Percentiles rank a stretch among this genome's conserved stretches.
These are phyloP conservation scores for Pentalonia nigronervosa DNA, from an alignment of 1,140 invertebrate genomes.

Conservation along the genomic window DNA sequence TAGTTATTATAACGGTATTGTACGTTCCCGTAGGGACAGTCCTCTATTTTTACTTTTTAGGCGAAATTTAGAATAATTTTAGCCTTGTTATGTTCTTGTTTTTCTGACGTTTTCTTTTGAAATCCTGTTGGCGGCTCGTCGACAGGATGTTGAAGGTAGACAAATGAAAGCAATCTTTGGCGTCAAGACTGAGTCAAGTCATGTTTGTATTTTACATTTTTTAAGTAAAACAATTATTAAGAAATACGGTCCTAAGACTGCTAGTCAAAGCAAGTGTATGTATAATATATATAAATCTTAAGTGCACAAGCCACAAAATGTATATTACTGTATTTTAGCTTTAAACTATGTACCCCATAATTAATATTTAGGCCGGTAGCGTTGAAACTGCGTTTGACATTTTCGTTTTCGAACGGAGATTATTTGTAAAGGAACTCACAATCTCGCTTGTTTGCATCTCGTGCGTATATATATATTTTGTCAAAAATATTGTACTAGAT, in stretches of 20 bases:
- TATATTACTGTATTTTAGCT: conserved; percentile 49
- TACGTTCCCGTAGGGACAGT: conserved; percentile 20
- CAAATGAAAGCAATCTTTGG: conserved; percentile 18
- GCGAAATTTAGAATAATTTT: conserved; percentile 37
- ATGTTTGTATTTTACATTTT: conserved; percentile 47
- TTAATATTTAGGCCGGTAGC: conserved; percentile 18
- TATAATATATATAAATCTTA: conserved; percentile 26
- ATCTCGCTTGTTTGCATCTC: conserved; percentile 49
- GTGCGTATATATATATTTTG: conserved; percentile 28
- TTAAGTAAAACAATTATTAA: conserved; percentile 36
- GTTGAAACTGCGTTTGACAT: conserved; percentile 3
- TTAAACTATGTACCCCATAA: conserved; percentile 5
- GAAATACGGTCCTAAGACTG: conserved; percentile 41
- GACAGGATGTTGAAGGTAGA: not conserved
- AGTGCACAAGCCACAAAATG: conserved; percentile 46
- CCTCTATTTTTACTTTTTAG: conserved; percentile 34
- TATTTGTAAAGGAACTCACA: conserved; percentile 54
- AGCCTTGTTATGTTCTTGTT: conserved; percentile 41
- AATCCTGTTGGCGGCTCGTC: not conserved
- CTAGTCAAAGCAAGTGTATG: conserved; percentile 49
- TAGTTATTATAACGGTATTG: conserved; percentile 41
- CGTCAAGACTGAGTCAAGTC: conserved; percentile 44
- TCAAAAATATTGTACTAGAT: conserved; percentile 27
- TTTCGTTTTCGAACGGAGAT: conserved; percentile 17
- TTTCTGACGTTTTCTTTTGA: not conserved